Base-by-base conservation (phyloP, 2,888 invertebrate genomes). In the Nomada goodeniana region DNA sequence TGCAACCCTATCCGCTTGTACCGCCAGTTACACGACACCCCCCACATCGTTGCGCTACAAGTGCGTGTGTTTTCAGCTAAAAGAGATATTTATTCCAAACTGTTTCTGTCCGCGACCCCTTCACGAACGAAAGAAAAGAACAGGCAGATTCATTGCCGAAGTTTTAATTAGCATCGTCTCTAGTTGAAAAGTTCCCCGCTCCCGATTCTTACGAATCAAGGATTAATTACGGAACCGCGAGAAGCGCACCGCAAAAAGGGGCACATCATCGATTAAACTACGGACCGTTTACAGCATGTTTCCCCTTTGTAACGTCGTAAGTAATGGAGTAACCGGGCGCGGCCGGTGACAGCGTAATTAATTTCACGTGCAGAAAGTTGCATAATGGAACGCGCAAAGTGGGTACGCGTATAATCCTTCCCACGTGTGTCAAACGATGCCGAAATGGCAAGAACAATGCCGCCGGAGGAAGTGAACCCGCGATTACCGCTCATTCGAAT, bases 401-500 rank as follows among this genome's bases (percentile, higher is more conserved):
- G 83, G 64, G 72, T 65, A 73, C 80, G 83, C 76, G 69, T 76
- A 80, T 73, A 76, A 83, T 83, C 82, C 78, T 69, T 75, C 29
- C 47, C 64, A 76, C 64, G 82, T 59, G 72, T 70, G 76, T 70
- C 73, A 83, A 76, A 78, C 76, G 83, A 71, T 72, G 80, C 76
- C 76, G 80, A 84, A 80, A 76, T 61, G 69, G 83, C 67, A 84
- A 84, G 84, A 83, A 79, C 84, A 80, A 72, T 50, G 53, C 70
- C 67, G 65, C 52, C 65, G 42, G 74, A 76, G 69, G 76, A 67
- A 63, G 59, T 29, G 80, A 52, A 76, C 65, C 72, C 65, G 69
- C 52, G 72, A 73, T 65, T 57, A 52, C 55, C 69, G 71, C 26
- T 68, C 53, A 78, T 69, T 72, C 71, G 70, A n/a, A 29, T 44